Conservation (phyloP, 2,797 vertebrate species). For the Phoxinus dragarum region DNA sequence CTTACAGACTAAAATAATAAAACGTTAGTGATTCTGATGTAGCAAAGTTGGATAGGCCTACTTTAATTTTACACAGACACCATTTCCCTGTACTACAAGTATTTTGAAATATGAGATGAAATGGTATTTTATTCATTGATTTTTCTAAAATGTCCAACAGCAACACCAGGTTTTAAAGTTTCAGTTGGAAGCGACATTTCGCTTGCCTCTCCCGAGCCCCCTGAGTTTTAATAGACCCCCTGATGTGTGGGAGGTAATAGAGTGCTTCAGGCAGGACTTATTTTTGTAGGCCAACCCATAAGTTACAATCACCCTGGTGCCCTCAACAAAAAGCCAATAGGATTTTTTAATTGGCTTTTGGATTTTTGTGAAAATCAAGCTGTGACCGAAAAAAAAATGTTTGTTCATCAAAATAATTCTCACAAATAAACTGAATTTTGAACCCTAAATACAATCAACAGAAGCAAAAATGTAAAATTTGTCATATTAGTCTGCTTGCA, state of each 20-base stretch:
- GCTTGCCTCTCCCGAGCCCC: background rate
- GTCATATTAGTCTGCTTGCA: background rate
- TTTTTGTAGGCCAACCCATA: background rate
- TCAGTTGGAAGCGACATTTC: too few relatives aligned
- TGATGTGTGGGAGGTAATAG: background rate
- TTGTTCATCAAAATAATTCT: background rate
- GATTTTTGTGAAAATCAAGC: background rate
- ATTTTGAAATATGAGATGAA: background rate
- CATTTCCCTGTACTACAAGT: background rate
- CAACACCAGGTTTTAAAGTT: background rate
- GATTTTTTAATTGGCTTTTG: background rate
- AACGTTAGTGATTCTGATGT: too few relatives aligned
- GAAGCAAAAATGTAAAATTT: background rate
- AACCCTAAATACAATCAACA: background rate
- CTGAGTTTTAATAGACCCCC: background rate
- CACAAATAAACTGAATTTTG: background rate
- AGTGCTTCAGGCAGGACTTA: background rate
- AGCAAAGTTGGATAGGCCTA: too few relatives aligned
- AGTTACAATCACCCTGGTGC: background rate
- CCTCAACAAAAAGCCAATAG: background rate
- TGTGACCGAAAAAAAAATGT: background rate
- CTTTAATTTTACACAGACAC: background rate
- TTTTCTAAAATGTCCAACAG: background rate
- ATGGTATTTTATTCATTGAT: background rate
- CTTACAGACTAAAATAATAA: too few relatives aligned